Conservation (phyloP, 23 tunicate species). For the Clavelina lepadiformis region DNA sequence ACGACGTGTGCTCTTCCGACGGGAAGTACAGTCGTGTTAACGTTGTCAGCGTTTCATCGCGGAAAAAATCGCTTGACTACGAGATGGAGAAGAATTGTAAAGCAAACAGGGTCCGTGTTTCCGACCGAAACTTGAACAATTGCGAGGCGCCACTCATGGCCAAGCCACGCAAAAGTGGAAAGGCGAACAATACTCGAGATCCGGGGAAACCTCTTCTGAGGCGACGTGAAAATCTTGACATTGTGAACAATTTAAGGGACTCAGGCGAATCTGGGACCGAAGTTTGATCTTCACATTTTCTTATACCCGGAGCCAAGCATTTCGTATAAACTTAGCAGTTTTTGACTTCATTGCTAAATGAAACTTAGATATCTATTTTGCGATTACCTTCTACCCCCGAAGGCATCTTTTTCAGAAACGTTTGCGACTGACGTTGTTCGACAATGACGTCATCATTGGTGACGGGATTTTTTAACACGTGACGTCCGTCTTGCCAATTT, state of each 20-base stretch:
- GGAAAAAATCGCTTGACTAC: neutral
- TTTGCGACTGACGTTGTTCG: too few species aligned
- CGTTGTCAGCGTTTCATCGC: neutral
- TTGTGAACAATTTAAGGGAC: constrained; percentile 58
- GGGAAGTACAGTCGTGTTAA: neutral
- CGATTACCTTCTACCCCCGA: too few species aligned
- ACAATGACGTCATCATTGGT: too few species aligned
- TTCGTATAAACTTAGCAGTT: neutral
- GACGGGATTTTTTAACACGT: too few species aligned
- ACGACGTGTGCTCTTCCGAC: constrained; percentile 16
- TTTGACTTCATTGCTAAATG: too few species aligned
- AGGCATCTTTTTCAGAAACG: too few species aligned
- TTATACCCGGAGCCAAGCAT: neutral
- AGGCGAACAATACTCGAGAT: constrained; percentile 13
- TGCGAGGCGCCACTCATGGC: constrained; percentile 11
- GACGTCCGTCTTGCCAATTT: too few species aligned
- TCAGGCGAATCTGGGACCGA: constrained; percentile 75
- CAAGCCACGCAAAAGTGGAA: neutral
- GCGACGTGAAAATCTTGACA: constrained; percentile 20
- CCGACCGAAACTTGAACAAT: constrained; percentile 11
- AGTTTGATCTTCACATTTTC: constrained; percentile 40
- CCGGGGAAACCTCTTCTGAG: constrained; percentile 13
- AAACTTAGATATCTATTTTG: too few species aligned
- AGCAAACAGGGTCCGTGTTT: constrained; percentile 7
- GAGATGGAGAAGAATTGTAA: constrained; percentile 1